Percentiles rank a stretch among this genome's conserved stretches.
These are phyloP conservation scores for Coregonus ussuriensis DNA, from an alignment of 2,797 vertebrate genomes.

Conservation along the genomic window DNA sequence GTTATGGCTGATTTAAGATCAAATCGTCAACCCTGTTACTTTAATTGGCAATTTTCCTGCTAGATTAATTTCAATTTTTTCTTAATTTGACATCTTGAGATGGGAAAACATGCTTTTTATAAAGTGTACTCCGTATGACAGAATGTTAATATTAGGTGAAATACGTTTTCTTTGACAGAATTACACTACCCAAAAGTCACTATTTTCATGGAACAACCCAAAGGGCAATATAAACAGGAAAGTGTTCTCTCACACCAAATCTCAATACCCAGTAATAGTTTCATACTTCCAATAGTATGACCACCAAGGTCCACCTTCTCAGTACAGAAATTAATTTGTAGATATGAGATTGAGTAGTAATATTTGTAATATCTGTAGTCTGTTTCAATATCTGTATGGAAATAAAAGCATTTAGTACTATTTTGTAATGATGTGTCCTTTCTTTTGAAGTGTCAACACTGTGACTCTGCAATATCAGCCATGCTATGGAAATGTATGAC, in stretches of 20 bases:
- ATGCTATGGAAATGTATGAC: no score
- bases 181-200: no score
- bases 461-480: background rate
- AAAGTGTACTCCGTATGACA: background rate
- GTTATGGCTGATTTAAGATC: no score
- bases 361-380: conserved; percentile 19
- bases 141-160: background rate
- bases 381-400: conserved; percentile 3
- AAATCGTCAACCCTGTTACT: no score
- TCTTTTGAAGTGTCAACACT: background rate
- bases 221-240: no score
- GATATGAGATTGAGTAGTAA: background rate
- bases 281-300: background rate
- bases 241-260: background rate
- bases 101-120: no score
- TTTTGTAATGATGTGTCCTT: background rate
- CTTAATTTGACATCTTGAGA: no score
- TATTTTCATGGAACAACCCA: no score
- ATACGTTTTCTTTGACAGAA: no score
- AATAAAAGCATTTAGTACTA: conserved; percentile 5
- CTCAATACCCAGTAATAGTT: background rate
- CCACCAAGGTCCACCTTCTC: background rate
- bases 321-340: background rate
- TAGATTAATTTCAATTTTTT: no score
- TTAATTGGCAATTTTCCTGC: no score